Evolutionary conservation across 2,888 invertebrate species (phyloP), one percentile per base, ranked within the genome.

Genomic region (Mantis religiosa): DNA sequence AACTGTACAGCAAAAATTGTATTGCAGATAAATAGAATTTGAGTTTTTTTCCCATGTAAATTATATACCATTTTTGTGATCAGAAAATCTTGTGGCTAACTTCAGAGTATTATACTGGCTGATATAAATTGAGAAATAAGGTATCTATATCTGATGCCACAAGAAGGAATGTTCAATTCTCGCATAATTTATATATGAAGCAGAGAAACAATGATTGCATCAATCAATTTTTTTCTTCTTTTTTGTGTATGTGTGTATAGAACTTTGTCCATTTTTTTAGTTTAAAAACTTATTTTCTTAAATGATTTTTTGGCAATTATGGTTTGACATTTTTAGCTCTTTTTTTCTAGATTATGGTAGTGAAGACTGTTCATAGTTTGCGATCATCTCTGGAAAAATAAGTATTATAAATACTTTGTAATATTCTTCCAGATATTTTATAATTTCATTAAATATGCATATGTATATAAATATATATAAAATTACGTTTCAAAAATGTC

Each of bases 191-290:
- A 54, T 85, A 85, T 85, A 54, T 85, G 20, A 71, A 71, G 54
- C 54, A 71, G 20, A 71, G 3, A 54, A 85, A 47, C 41, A 85
- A 47, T 85, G 84, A 85, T 85, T 81, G 86, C 54, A 28, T 71
- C 54, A 86, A 28, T 86, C 81, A 86, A 71, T 54, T 28, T 81
- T 27, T 85, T 82, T 82, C 27, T 82, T 82, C 27, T 81, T 81
- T 82, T 87, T 82, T 82, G 87, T 87, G 83, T 86, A 81, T 15
- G 87, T 84, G 84, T 88, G 54, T 54, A 84, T 54, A 34, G 84
- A 88, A 28, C 88, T 88, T 88, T 88, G 88, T 88, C 88, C 88
- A 88, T 88, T 84, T 88, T 71, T 88, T n/a, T 7, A 25, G 15
- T 41, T 3, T 28, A 4, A 84, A 9, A 2, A 47, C 30, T 87